These are phyloP conservation scores for Esox niger DNA, from an alignment of 2,113 vertebrate genomes.

Conservation along the genomic window DNA sequence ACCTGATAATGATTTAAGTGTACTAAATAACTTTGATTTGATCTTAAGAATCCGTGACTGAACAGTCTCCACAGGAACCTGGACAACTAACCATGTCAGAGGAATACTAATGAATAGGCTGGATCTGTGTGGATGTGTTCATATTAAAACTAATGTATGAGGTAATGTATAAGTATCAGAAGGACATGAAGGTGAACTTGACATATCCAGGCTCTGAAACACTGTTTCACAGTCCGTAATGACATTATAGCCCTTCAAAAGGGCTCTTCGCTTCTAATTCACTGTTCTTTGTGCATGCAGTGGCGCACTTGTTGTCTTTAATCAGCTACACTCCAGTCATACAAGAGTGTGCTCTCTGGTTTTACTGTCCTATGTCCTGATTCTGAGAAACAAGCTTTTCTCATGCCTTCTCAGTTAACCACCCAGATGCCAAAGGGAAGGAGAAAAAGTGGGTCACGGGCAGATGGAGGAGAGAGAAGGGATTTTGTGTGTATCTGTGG, in stretches of 20 bases:
- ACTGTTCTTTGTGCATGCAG: neutral
- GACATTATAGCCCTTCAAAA: neutral
- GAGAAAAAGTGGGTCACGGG: constrained; percentile 58
- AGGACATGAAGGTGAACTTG: neutral
- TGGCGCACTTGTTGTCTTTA: neutral
- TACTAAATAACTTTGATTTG: no score
- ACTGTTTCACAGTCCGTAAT: neutral
- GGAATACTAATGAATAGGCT: no score
- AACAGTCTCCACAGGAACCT: no score
- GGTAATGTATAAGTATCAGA: no score
- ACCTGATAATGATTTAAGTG: no score
- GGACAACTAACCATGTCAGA: no score
- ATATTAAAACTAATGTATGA: no score
- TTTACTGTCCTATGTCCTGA: constrained; percentile 25
- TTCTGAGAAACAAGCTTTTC: constrained; percentile 33
- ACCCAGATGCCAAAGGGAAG: constrained; percentile 37
- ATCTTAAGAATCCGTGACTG: no score
- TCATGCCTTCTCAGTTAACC: constrained; percentile 33
- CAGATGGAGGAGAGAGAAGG: constrained; percentile 27
- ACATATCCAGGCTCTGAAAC: neutral
- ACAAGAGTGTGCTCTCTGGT: neutral
- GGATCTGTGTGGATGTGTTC: no score
- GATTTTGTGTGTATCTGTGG: constrained; percentile 17
- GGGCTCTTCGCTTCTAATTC: neutral
- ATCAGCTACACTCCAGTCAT: neutral